Base-by-base conservation (phyloP, 2,888 invertebrate genomes). In the Euclidia mi region DNA sequence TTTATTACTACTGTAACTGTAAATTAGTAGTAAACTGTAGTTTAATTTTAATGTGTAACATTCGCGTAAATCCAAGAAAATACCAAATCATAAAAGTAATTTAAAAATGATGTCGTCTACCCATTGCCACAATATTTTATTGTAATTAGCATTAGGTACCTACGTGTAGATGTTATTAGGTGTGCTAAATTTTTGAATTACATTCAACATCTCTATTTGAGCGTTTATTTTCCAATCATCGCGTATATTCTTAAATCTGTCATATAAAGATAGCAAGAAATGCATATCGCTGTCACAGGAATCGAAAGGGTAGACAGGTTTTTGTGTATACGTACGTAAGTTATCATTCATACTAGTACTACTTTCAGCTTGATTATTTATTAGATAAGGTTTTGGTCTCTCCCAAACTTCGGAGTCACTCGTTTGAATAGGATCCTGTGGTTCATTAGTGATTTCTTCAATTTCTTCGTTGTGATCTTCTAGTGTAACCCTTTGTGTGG, bases 201-300 rank as follows among this genome's bases (percentile, higher is more conserved):
- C 14, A 34, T 34, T 34, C 34, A 62, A 65, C 60, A 68, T 65
- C 60, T 66, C 53, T 67, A 68, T 68, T 50, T 65, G 62, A 65
- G 58, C 58, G 60, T 68, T 68, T 57, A 65, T 57, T 66, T 66
- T 65, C 63, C 44, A 64, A 64, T 66, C 66, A 66, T 56, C 60
- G 49, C 53, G 58, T 56, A 69, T 69, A 47, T 43, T 64, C 2
- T 56, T 56, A 61, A 61, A 61, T 57, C 46, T 61, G 49, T 61
- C 61, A 52, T 62, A 60, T 60, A 67, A 68, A 71, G 65, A 71
- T 65, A 68, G 65, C 52, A 68, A 71, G 64, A 60, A 70, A 66
- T 66, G 60, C 60, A 57, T 61, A 66, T 62, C 65, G 61, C 65
- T 61, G 53, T 62, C 64, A 60, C 65, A 63, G 61, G 61, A 59